Conservation (phyloP, 2,113 vertebrate genomes). For the Amphiprion ocellaris region DNA sequence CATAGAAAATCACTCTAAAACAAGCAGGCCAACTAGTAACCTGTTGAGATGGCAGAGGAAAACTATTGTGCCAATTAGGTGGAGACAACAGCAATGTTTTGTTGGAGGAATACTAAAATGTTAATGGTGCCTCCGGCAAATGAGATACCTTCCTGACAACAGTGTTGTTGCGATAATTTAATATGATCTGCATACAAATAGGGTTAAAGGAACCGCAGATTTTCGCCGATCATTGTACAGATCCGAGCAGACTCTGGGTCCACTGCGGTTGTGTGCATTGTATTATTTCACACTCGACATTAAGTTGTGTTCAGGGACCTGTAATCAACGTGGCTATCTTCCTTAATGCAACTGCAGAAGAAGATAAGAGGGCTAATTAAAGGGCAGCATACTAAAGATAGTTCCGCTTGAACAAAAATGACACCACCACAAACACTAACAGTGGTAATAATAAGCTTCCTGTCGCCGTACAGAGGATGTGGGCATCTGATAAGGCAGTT, state of each 20-base stretch:
- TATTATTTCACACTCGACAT: background rate
- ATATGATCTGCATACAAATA: no score
- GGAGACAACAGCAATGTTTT: background rate
- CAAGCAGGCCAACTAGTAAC: conserved; percentile 38
- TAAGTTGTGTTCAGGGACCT: background rate
- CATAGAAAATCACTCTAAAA: conserved; percentile 45
- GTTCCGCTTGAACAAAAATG: background rate
- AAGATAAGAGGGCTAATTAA: background rate
- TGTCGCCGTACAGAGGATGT: conserved; percentile 15
- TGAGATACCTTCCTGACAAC: background rate
- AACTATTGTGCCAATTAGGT: conserved; percentile 20
- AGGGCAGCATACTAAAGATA: background rate
- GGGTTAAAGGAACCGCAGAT: background rate
- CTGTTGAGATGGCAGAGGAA: conserved; percentile 13
- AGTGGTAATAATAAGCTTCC: conserved; percentile 17
- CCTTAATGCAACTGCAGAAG: no score
- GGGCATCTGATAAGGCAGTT: conserved; percentile 43
- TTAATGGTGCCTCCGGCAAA: background rate
- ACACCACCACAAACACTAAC: background rate
- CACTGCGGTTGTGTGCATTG: background rate
- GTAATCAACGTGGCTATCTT: background rate
- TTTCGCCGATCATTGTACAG: background rate
- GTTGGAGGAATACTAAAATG: conserved; percentile 2
- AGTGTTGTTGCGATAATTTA: background rate
- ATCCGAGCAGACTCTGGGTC: no score